Evolutionary conservation across 2,113 vertebrate genomes (phyloP), one percentile per base, ranked within the genome.

Genomic region (Pseudorhombus dupliciocellatus): DNA sequence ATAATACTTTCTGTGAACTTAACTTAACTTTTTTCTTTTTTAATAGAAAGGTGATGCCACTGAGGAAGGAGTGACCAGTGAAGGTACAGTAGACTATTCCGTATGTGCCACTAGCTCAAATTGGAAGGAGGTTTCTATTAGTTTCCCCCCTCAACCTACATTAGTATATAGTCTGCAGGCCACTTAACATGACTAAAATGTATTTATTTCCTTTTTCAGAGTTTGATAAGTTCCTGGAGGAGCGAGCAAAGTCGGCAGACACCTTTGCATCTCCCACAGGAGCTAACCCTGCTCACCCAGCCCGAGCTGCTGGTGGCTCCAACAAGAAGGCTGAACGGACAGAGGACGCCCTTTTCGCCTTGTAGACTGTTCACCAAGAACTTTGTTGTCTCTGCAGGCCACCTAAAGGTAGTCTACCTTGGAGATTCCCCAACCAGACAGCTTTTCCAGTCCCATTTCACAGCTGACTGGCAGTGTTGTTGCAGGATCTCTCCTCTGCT

Each of bases 141-240:
- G 2, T 10, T 2, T 8, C 1, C 9, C 30, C 40, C 52, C 15
- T 50, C 11, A 22, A 7, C 66, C 31, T 54, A 14, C 14, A 67
- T 28, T 44, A 18, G 44, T 31, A 15, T 25, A 62, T 42, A 20
- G 65, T 4, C 26, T 22, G 21, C 25, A 44, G 16, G 40, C 40
- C 18, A 3, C 4, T 24, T 22, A 46, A 31, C 5, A 3, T 77
- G 14, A 62, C 26, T 54, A 18, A 30, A 57, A 53, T 72, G 1
- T 0, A 53, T 80, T 44, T 77, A 5, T 74, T 70, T 66, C 21
- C 37, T 12, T 4, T 55, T 92, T 55, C 92, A 99, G 98, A 99
- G 70, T 99, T 99, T 42, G 96, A 98, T 89, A 98, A 96, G 80
- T 99, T 99, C 84, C 92, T 99, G 71, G 96, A 97, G 92, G 98